Percentiles rank a stretch among this genome's conserved stretches.
phyloP scores from a whole-genome alignment of 2,888 invertebrate species.

The Notodonta dromedarius region DNA sequence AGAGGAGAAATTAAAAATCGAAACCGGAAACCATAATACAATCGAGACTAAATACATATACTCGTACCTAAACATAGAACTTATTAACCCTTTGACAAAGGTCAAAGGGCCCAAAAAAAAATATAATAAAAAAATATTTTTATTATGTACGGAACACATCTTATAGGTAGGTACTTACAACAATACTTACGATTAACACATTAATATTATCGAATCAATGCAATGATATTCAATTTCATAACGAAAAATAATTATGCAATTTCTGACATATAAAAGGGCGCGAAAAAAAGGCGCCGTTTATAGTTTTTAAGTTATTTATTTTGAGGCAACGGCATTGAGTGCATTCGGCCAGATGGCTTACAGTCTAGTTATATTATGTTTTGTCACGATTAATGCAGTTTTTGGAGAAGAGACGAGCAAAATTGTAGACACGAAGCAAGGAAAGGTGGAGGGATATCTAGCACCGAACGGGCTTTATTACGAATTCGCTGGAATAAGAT shows the following conservation, averaged over 20 bases:
- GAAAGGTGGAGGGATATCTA: constrained; percentile 67
- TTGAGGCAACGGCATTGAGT: constrained; percentile 40
- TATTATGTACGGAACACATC: background rate
- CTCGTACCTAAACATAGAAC: too few relatives aligned
- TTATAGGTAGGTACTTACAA: background rate
- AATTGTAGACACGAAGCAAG: constrained; percentile 65
- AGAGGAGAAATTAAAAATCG: too few relatives aligned
- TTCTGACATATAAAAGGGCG: constrained; percentile 38
- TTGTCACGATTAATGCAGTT: constrained; percentile 39
- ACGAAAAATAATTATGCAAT: constrained; percentile 11
- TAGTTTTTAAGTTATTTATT: constrained; percentile 31
- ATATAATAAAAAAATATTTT: background rate
- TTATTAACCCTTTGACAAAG: too few relatives aligned
- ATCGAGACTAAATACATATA: too few relatives aligned
- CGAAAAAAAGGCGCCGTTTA: constrained; percentile 24
- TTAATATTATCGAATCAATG: background rate
- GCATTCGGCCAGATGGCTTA: constrained; percentile 31
- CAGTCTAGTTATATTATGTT: constrained; percentile 39
- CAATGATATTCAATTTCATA: constrained; percentile 1
- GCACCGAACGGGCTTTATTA: constrained; percentile 61
- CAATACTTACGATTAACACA: background rate
- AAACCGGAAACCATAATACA: too few relatives aligned
- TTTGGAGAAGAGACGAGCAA: constrained; percentile 48
- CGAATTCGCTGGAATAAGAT: constrained; percentile 71
- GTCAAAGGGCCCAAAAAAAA: too few relatives aligned